Conservation (phyloP, 2,888 invertebrate species). For the Cepaea hortensis region DNA sequence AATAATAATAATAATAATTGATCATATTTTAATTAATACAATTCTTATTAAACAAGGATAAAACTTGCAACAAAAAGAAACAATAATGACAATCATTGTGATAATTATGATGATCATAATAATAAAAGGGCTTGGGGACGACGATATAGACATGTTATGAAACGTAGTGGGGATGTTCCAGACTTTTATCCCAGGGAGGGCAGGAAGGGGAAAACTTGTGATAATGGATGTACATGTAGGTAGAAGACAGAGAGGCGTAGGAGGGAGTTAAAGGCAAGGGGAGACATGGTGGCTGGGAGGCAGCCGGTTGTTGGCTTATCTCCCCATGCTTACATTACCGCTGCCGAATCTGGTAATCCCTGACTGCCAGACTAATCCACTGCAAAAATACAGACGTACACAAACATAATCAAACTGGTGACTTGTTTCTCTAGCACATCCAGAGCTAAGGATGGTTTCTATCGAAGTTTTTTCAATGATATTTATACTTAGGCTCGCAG, state of each 20-base stretch:
- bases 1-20: no score
- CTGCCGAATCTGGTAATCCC: neutral
- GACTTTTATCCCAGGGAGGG: neutral
- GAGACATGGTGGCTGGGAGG: neutral
- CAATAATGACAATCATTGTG: no score
- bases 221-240: neutral
- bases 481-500: no score
- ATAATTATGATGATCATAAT: no score
- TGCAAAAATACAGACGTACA: conserved; percentile 23
- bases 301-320: neutral
- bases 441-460: neutral
- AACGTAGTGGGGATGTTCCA: neutral
- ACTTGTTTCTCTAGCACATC: neutral
- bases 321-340: conserved; percentile 27
- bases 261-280: neutral
- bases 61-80: no score
- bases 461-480: neutral
- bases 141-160: no score
- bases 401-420: neutral
- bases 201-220: neutral
- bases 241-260: neutral
- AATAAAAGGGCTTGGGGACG: no score
- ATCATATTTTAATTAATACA: no score
- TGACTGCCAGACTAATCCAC: neutral
- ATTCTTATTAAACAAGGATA: no score